phyloP scores from a whole-genome alignment of 1,140 invertebrate genomes.

The Paracyclopina nana region DNA sequence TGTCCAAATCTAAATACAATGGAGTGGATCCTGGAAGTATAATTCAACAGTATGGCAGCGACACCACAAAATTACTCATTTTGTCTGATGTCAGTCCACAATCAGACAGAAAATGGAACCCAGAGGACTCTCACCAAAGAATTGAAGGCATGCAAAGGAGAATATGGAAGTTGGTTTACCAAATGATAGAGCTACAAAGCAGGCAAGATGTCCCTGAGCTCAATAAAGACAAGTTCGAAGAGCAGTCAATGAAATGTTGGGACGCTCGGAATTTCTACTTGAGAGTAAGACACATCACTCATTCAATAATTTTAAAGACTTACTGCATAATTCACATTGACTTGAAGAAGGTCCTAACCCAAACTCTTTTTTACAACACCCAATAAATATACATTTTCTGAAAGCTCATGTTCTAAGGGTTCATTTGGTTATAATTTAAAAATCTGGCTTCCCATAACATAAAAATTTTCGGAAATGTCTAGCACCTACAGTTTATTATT shows the following conservation, averaged over 20 bases:
- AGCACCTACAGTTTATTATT: too few species aligned
- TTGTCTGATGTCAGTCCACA: slow-evolving; percentile 63
- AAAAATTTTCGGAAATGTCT: too few species aligned
- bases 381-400: too few species aligned
- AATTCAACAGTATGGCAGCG: slow-evolving; percentile 58
- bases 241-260: background rate
- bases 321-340: too few species aligned
- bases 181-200: background rate
- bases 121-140: too few species aligned
- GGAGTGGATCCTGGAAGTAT: slow-evolving; percentile 78
- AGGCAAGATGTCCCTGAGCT: background rate
- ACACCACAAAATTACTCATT: slow-evolving; percentile 66
- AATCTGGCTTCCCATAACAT: too few species aligned
- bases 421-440: too few species aligned
- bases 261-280: background rate
- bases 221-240: background rate
- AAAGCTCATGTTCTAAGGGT: too few species aligned
- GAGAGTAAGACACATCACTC: too few species aligned
- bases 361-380: too few species aligned
- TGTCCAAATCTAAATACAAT: slow-evolving; percentile 97
- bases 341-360: too few species aligned
- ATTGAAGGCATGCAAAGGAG: background rate
- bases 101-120: slow-evolving; percentile 66
- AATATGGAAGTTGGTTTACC: background rate
- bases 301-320: too few species aligned